A percentile compares a stretch with the other conserved stretches of the same genome.
These are phyloP conservation scores for Miniopterus natalensis DNA, from an alignment of 2,113 vertebrate species.

Conservation along the genomic window DNA sequence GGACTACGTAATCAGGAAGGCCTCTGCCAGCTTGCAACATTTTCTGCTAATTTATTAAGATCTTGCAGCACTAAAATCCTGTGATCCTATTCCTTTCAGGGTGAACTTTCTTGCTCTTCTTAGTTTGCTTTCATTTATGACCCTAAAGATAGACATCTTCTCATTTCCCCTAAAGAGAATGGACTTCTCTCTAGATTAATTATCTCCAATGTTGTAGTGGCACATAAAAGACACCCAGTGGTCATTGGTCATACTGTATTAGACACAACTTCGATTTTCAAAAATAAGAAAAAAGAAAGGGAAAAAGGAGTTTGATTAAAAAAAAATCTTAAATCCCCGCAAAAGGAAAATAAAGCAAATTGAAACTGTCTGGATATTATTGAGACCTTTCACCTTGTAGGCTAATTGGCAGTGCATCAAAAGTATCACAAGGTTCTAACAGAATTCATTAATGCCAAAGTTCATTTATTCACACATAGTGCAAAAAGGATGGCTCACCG, in stretches of 20 bases:
- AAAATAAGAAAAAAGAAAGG: constrained; percentile 3
- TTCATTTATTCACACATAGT: constrained; percentile 15
- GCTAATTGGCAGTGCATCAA: constrained; percentile 49
- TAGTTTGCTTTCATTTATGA: neutral
- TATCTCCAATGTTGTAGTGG: neutral
- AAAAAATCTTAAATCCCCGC: neutral
- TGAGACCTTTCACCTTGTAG: constrained; percentile 6
- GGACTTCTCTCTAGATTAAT: neutral
- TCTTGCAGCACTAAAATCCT: neutral
- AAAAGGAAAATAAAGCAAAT: constrained; percentile 53
- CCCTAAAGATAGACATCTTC: neutral
- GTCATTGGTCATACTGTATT: neutral
- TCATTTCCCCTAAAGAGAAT: neutral
- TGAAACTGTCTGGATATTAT: neutral
- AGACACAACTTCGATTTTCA: constrained; percentile 36
- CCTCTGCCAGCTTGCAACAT: neutral
- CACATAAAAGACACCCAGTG: neutral
- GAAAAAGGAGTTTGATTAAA: neutral
- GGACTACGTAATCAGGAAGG: neutral
- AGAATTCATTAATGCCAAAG: constrained; percentile 49
- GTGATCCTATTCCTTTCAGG: neutral
- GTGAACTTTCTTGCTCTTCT: neutral
- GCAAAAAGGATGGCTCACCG: neutral
- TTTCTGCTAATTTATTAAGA: neutral
- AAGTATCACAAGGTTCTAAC: constrained; percentile 35